These are phyloP conservation scores for Regulus satrapa DNA, from an alignment of 2,113 vertebrate genomes.

Conservation along the genomic window DNA sequence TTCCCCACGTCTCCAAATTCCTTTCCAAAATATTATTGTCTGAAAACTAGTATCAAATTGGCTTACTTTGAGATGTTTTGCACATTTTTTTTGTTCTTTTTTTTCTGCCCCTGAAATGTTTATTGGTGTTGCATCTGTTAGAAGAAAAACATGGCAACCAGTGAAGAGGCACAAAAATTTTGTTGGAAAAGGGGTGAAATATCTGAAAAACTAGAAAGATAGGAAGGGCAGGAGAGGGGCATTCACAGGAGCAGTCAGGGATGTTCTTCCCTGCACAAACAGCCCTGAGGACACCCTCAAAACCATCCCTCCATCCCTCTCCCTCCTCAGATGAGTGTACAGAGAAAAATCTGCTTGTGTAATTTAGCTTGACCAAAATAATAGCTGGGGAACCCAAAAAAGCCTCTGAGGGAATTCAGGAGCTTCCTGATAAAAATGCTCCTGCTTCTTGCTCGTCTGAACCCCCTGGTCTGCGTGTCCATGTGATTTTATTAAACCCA, in stretches of 20 bases:
- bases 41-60: not conserved
- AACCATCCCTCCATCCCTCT: not conserved
- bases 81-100: not conserved
- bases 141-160: not conserved
- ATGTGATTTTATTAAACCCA: not conserved
- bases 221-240: not conserved
- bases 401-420: not conserved
- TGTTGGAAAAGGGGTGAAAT: not conserved
- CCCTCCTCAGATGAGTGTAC: not conserved
- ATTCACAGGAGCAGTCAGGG: not conserved
- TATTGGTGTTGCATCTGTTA: rapidly evolving
- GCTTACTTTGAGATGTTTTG: not conserved
- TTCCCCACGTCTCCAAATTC: not conserved
- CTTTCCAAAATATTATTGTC: not conserved
- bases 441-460: rapidly evolving
- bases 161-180: not conserved
- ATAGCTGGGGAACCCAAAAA: not conserved
- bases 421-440: not conserved
- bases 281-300: rapidly evolving
- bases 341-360: not conserved
- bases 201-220: not conserved
- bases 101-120: not conserved
- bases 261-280: not conserved
- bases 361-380: not conserved
- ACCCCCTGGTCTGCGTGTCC: not conserved